Base-by-base conservation (phyloP, 37 sponge, comb jelly and placozoan genomes). In the Tethya wilhelma region DNA sequence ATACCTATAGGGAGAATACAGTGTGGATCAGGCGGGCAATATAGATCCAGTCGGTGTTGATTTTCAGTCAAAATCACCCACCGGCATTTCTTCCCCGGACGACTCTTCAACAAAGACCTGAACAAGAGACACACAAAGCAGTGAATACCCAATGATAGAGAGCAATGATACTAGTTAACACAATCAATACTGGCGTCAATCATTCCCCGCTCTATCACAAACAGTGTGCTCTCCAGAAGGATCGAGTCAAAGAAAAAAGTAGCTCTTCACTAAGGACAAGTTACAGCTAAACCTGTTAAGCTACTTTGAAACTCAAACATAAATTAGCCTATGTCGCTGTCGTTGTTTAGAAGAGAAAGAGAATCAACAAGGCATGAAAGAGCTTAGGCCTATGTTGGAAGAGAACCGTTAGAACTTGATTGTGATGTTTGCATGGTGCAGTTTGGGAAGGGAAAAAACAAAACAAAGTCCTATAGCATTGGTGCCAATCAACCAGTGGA, bases 71-170 rank as follows among this genome's bases (percentile, higher is more conserved):
- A 1, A 11, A 38, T 36, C 36, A 76, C 85, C 73, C 77, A 93
- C 94, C 14, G 94, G 94, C 94, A 93, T 93, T 37, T 90, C 90
- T 45, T 93, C 90, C 74, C 85, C 86, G 39, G 81, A 86, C n/a
- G 36, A 74, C 56, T 76, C 58, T 73, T 89, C 89, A 22, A 82
- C 43, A 29, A 67, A 81, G 6, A 80, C 62, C 94, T 93, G 64
- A 3, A 22, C n/a, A 2, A 5, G 23, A 43, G 34, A 30, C 12
- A 31, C 4, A 6, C 39, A 37, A 36, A 36, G 4, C 12, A 67
- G 14, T 36, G 12, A 37, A 17, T 31, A 36, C 17, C 5, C 67
- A 67, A 5, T 4, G 34, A 9, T 67, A 67, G n/a, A n/a, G n/a
- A n/a, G n/a, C n/a, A n/a, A 53, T 8, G 39, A 67, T 34, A 72